phyloP scores from a whole-genome alignment of 2,113 vertebrate species.

The Solenodon paradoxus region DNA sequence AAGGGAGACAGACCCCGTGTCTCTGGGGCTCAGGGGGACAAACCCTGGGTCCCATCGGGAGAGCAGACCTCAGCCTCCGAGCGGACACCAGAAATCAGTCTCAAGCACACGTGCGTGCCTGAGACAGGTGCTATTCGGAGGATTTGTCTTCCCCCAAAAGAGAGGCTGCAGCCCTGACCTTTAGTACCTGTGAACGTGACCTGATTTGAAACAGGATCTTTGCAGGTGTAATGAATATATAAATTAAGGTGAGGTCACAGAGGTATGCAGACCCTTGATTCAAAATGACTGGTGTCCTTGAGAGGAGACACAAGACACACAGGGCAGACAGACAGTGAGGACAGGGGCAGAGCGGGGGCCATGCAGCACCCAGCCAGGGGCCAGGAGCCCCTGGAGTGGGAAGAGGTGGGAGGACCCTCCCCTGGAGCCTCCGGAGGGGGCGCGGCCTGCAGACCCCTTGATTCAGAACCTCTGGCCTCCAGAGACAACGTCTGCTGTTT shows the following conservation, averaged over 20 bases:
- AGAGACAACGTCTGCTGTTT: too few relatives aligned
- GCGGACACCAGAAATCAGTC: background rate
- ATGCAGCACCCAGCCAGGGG: background rate
- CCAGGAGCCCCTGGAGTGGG: background rate
- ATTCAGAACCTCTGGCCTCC: background rate
- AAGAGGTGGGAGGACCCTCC: background rate
- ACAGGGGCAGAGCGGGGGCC: background rate
- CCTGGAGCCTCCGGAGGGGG: background rate
- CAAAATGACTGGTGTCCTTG: too few relatives aligned
- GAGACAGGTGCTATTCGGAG: accelerated
- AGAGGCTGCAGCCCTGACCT: accelerated
- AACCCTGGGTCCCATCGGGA: background rate
- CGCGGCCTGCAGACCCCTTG: background rate
- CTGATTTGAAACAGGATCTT: background rate
- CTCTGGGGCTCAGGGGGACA: accelerated
- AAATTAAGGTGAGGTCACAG: background rate
- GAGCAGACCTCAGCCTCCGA: accelerated
- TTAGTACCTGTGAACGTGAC: accelerated
- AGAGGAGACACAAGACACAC: accelerated
- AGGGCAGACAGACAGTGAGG: background rate
- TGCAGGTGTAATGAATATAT: background rate
- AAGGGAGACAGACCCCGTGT: accelerated
- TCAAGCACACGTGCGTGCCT: accelerated
- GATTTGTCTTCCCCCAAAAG: too few relatives aligned
- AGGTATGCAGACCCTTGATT: too few relatives aligned